These are phyloP conservation scores for Diploscapter pachys DNA, from an alignment of 1,140 invertebrate species.

Conservation along the genomic window DNA sequence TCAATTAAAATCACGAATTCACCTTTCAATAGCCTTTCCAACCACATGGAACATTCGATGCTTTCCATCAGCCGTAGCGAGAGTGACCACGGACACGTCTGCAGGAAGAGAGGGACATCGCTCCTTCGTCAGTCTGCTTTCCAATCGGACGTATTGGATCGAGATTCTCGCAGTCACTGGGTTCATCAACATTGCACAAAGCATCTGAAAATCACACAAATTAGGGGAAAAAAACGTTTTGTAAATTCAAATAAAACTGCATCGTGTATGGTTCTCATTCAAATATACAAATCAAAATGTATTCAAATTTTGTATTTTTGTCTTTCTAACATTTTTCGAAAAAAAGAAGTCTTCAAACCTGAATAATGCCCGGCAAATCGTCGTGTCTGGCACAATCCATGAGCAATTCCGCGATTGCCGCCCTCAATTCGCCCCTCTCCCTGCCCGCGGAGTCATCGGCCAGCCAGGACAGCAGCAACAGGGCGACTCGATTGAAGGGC, in stretches of 20 bases:
- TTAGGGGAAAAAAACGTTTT: slow-evolving; percentile 61
- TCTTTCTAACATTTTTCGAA: slow-evolving; percentile 6
- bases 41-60: slow-evolving; percentile 30
- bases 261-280: neutral
- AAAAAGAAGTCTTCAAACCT: slow-evolving; percentile 59
- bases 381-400: slow-evolving; percentile 74
- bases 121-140: slow-evolving; percentile 38
- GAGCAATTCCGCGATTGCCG: slow-evolving; percentile 50
- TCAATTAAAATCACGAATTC: neutral
- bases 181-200: slow-evolving; percentile 78
- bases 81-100: slow-evolving; percentile 24
- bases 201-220: slow-evolving; percentile 67
- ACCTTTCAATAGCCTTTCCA: neutral
- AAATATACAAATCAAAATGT: neutral
- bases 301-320: slow-evolving; percentile 10
- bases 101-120: slow-evolving; percentile 44
- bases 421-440: slow-evolving; percentile 41
- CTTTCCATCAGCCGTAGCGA: slow-evolving; percentile 28
- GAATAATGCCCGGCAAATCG: slow-evolving; percentile 70
- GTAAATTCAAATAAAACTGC: slow-evolving; percentile 53
- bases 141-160: slow-evolving; percentile 74
- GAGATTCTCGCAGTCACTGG: slow-evolving; percentile 79
- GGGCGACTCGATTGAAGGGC: slow-evolving; percentile 54
- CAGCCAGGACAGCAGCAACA: slow-evolving; percentile 54
- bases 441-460: slow-evolving; percentile 43